Base-by-base conservation (phyloP, 2,113 vertebrate genomes). In the Anarrhichthys ocellatus region DNA sequence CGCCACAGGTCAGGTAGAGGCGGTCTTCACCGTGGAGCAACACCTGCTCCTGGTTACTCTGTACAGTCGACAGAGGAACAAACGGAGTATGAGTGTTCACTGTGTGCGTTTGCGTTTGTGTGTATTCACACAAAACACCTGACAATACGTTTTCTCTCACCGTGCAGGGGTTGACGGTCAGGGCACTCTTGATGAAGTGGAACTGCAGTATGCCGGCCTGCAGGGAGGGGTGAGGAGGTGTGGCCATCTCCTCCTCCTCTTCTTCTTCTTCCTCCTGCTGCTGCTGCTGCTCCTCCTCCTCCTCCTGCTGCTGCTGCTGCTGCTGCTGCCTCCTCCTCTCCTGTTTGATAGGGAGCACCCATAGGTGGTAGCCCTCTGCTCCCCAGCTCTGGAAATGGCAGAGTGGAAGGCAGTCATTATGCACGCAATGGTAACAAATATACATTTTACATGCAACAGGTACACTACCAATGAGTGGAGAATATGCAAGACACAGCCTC, bases 21-120 rank as follows among this genome's bases (percentile, higher is more conserved):
- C 98, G 97, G 90, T 99, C 98, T 86, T 99, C 98, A 14, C 98
- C 98, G 20, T 99, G 97, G 80, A 99, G 96, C 6, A 99, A 91
- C 83, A 99, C 98, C 90, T 99, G 98, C 80, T 99, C 98, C 94
- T 99, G 98, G 93, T 98, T 99, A 95, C 96, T 99, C 98, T 99
- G 84, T 48, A 73, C 15, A 58, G 20, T 2, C 0, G 27, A 68
- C 32, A 80, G 42, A 63, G 22, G 27, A 58, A 5, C 15, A 62
- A 40, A 32, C 6, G n/a, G 1, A 77, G 13, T 14, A 24, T 65
- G 11, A 73, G 24, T 38, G 13, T 72, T 87, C 36, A 24, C 38
- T 67, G 22, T 32, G 29, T 14, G 15, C 46, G 61, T 42, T 38
- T 13, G 64, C 0, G 3, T 52, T 34, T 15, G 29, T 20, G 6